Evolutionary conservation across 2,888 invertebrate species (phyloP).

Genomic region (Hipparchia sbordonii): DNA sequence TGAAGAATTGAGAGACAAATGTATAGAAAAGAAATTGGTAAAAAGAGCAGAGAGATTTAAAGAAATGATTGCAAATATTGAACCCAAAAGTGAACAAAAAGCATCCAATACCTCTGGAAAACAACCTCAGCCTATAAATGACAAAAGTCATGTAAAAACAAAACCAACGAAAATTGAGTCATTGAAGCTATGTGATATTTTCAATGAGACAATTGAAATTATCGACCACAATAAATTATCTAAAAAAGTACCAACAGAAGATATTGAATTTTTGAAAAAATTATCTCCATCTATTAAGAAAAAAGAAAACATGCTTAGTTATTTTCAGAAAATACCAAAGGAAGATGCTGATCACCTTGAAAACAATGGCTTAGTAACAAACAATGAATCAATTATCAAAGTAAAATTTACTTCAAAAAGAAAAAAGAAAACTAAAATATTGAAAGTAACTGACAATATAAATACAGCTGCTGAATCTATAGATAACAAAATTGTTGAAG

Average conservation of each 20-base stretch:
- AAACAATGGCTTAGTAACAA: constrained; percentile 37
- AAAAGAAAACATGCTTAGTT: constrained; percentile 83
- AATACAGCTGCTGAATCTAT: background rate
- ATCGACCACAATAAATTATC: constrained; percentile 42
- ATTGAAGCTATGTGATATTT: constrained; percentile 59
- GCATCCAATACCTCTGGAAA: constrained; percentile 16
- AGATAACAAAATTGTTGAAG: background rate
- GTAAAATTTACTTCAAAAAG: constrained; percentile 60
- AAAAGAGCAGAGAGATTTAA: constrained; percentile 84
- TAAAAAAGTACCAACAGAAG: constrained; percentile 56
- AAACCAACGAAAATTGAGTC: constrained; percentile 42
- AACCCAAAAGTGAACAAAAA: constrained; percentile 45
- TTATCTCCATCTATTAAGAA: constrained; percentile 83
- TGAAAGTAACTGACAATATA: constrained; percentile 10
- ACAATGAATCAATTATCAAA: constrained; percentile 55
- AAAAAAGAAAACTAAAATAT: constrained; percentile 57
- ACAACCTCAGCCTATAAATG: constrained; percentile 17
- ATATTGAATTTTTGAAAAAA: constrained; percentile 78
- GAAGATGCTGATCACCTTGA: constrained; percentile 49
- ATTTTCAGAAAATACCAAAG: constrained; percentile 81
- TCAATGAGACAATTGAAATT: constrained; percentile 46
- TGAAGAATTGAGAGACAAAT: constrained; percentile 80
- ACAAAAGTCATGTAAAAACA: constrained; percentile 28
- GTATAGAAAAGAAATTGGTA: constrained; percentile 82
- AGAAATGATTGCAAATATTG: constrained; percentile 64